Evolutionary conservation across 2,113 vertebrate genomes (phyloP), one percentile per base, ranked within the genome.

Genomic region (Heptranchias perlo): DNA sequence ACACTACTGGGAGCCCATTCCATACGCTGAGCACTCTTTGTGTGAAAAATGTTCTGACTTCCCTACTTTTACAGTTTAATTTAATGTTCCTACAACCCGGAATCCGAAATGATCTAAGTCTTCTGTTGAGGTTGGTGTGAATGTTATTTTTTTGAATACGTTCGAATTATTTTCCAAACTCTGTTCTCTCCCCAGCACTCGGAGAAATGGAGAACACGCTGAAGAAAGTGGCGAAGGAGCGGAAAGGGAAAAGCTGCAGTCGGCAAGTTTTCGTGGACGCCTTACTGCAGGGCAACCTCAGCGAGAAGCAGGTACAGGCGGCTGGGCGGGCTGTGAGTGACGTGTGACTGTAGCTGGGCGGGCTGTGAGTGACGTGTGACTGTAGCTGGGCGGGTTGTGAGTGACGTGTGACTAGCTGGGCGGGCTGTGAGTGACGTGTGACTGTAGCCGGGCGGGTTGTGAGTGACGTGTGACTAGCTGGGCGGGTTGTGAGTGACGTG

Each of bases 201-300:
- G 96, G 97, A 69, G 98, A 99, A 96, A 98, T 99, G 98, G 99
- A 99, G 97, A 97, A 98, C 2, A 96, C 98, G 96, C 97, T 99
- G 96, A 98, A 98, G 97, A 98, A 98, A 96, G 97, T 98, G 96
- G 98, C 97, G 67, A 99, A 98, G 96, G 98, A 99, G 87, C 98
- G 98, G 67, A 98, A 98, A 97, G 98, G 97, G 96, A 98, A 97
- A 96, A 98, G 96, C 67, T 97, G 97, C 96, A 97, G 96, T 96
- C 97, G 97, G 67, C 96, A 97, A 0, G 97, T 98, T 96, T 99
- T 99, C 96, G 97, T 99, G 96, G 99, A 99, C 97, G 97, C 97
- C 65, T 97, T 99, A 96, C 97, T 98, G 86, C 98, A 99, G 96
- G 98, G 98, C 95, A 98, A 96, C 96, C 98, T 99, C 96, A 98